Percentiles rank a stretch among this genome's conserved stretches.
phyloP scores from a whole-genome alignment of 2,113 vertebrate species.

The Rana temporaria region DNA sequence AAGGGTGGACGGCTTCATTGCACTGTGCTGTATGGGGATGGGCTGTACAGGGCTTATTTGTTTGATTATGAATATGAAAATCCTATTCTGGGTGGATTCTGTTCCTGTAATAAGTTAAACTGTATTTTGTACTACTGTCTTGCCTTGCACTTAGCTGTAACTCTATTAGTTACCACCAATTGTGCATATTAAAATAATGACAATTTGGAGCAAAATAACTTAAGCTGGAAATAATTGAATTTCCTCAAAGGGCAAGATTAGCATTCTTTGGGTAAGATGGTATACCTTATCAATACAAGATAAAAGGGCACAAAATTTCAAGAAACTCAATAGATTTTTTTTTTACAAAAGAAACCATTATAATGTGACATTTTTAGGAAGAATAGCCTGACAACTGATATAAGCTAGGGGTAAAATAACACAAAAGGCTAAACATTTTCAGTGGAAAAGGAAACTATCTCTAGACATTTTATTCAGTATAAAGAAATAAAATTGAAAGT shows the following conservation, averaged over 20 bases:
- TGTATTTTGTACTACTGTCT: too few relatives aligned
- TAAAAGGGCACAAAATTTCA: constrained; percentile 1
- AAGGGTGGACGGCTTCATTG: too few relatives aligned
- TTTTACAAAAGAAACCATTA: constrained; percentile 14
- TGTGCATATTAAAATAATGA: not conserved
- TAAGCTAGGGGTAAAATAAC: constrained; percentile 10
- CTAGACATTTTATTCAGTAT: not conserved
- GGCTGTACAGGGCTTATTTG: too few relatives aligned
- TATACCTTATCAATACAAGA: constrained; percentile 20
- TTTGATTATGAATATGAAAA: too few relatives aligned
- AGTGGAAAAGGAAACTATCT: not conserved
- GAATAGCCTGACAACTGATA: constrained; percentile 11
- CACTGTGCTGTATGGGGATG: too few relatives aligned
- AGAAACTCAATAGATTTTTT: not conserved
- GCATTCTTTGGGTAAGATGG: constrained; percentile 18
- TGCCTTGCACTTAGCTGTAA: too few relatives aligned
- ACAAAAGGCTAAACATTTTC: not conserved
- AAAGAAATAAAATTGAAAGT: not conserved
- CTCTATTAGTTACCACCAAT: not conserved
- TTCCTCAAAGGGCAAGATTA: constrained; percentile 30
- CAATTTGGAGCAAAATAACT: not conserved
- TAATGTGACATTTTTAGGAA: constrained; percentile 15
- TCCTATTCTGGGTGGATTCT: too few relatives aligned
- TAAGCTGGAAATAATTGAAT: constrained; percentile 15
- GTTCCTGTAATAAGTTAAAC: too few relatives aligned